phyloP scores from a whole-genome alignment of 2,797 vertebrate species.

The Neolamprologus multifasciatus region DNA sequence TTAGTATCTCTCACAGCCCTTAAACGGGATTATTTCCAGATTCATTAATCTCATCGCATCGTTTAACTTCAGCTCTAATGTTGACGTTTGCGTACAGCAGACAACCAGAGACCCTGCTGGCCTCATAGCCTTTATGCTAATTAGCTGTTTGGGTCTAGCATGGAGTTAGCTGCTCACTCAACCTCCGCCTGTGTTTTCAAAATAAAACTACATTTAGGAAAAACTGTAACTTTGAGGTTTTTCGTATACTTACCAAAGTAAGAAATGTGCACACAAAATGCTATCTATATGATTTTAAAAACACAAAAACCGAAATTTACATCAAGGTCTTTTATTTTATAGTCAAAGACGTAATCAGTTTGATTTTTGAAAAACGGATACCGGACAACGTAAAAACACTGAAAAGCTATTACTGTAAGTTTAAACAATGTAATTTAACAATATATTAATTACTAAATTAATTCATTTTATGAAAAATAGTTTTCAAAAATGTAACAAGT shows the following conservation, averaged over 20 bases:
- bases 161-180: not conserved
- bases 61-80: not conserved
- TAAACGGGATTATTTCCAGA: not conserved
- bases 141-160: not conserved
- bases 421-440: not conserved
- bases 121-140: conserved; percentile 5
- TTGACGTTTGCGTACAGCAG: not conserved
- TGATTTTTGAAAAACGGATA: not conserved
- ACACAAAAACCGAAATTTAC: not conserved
- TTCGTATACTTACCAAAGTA: not conserved
- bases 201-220: not conserved
- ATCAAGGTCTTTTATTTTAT: not conserved
- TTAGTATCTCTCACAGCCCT: not conserved
- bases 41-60: not conserved
- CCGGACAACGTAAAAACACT: not conserved
- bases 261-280: too few species aligned
- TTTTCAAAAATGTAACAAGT: not conserved
- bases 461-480: not conserved
- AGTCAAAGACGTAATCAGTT: not conserved
- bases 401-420: not conserved
- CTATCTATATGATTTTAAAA: not conserved
- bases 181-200: not conserved
- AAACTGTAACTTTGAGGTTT: not conserved
- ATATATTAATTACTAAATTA: not conserved
- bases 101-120: not conserved